Percentiles rank a stretch among this genome's conserved stretches.
These are phyloP conservation scores for Paedocypris micromegethes DNA, from an alignment of 2,797 vertebrate species.

Conservation along the genomic window DNA sequence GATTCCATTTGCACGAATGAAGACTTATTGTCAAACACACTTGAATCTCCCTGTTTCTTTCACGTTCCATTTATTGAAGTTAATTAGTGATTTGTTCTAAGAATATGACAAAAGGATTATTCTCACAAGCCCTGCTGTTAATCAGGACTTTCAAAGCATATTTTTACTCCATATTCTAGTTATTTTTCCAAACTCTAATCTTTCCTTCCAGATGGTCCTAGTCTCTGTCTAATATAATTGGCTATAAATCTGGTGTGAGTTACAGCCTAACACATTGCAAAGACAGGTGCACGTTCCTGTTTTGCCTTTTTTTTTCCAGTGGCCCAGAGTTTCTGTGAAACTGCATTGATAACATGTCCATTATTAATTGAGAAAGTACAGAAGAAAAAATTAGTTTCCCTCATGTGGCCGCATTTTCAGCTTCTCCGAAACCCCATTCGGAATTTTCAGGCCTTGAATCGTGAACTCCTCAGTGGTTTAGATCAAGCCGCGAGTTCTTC, in stretches of 20 bases:
- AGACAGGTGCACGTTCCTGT: conserved; percentile 52
- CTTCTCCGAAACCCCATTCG: neutral
- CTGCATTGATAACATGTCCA: conserved; percentile 48
- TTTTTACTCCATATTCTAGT: conserved; percentile 58
- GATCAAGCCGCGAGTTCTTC: conserved; percentile 47
- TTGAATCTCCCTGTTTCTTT: conserved; percentile 31
- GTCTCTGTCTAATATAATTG: conserved; percentile 66
- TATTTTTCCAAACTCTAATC: conserved; percentile 68
- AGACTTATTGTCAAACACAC: conserved; percentile 24
- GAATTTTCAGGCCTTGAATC: conserved; percentile 38
- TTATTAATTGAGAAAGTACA: conserved; percentile 16
- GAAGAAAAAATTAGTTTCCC: conserved; percentile 13
- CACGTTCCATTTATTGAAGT: conserved; percentile 16
- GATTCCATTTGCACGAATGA: conserved; percentile 25
- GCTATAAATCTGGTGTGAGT: conserved; percentile 57
- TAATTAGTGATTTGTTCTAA: conserved; percentile 49
- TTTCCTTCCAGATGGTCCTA: conserved; percentile 69
- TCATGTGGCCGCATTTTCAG: conserved; percentile 15
- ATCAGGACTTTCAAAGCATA: conserved; percentile 51
- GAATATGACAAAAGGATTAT: conserved; percentile 49
- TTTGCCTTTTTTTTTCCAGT: conserved; percentile 8
- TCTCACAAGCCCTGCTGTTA: conserved; percentile 47
- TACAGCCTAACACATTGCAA: conserved; percentile 49
- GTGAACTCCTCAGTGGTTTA: conserved; percentile 27
- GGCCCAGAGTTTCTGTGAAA: conserved; percentile 47